These are phyloP conservation scores for Centruroides sculpturatus DNA, from an alignment of 1,140 invertebrate genomes.

Conservation along the genomic window DNA sequence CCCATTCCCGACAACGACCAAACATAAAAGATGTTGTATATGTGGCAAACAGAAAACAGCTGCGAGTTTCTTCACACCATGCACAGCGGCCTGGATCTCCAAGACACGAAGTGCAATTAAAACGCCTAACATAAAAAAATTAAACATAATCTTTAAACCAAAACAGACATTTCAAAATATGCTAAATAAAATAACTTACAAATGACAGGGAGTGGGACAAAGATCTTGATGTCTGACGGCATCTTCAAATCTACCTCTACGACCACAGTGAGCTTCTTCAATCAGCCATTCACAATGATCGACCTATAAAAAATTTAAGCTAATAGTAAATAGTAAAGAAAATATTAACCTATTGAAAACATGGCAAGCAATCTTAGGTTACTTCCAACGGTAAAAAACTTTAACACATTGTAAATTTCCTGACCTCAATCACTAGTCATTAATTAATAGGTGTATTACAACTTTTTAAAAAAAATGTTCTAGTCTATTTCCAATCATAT, in stretches of 20 bases:
- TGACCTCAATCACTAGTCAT: neutral
- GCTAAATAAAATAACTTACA: constrained; percentile 20
- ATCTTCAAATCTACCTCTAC: constrained; percentile 45
- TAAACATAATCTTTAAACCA: neutral
- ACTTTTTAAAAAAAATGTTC: neutral
- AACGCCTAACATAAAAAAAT: constrained; percentile 33
- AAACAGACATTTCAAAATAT: neutral
- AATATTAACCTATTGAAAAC: neutral
- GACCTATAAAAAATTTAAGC: neutral
- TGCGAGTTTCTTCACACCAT: constrained; percentile 78
- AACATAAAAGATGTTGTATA: constrained; percentile 89
- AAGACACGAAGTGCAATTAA: constrained; percentile 64
- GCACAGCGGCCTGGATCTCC: constrained; percentile 74
- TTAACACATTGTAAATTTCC: neutral
- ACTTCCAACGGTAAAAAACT: too few relatives aligned
- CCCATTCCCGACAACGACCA: constrained; percentile 80
- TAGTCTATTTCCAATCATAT: neutral
- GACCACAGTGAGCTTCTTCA: constrained; percentile 62
- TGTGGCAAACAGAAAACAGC: constrained; percentile 86
- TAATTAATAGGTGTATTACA: neutral
- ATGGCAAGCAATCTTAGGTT: too few relatives aligned
- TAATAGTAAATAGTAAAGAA: neutral
- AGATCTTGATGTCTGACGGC: constrained; percentile 17
- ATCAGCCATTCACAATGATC: constrained; percentile 73
- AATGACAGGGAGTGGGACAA: constrained; percentile 27